Percentiles rank a stretch among this genome's conserved stretches.
Evolutionary conservation across 2,888 invertebrate genomes (phyloP).

Genomic region (Amorpha juglandis): DNA sequence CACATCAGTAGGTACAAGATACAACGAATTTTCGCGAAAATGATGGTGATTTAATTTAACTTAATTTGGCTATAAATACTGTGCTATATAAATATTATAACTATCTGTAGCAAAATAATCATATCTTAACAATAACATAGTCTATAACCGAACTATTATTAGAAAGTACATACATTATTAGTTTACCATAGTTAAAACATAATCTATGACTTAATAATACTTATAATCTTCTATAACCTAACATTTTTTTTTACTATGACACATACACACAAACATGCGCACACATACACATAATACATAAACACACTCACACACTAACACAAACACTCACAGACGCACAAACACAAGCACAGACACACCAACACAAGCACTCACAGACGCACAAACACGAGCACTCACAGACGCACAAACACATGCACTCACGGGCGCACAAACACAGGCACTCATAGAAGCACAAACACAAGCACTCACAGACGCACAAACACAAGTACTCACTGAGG

Average conservation of each 20-base stretch:
- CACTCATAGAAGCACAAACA: background rate
- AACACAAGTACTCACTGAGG: no score
- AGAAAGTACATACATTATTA: no score
- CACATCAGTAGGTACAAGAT: background rate
- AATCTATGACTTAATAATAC: no score
- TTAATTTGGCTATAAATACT: background rate
- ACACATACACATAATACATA: no score
- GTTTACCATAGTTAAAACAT: no score
- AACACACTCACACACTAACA: no score
- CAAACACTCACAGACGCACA: background rate
- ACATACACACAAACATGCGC: background rate
- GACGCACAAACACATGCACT: background rate
- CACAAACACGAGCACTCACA: no score
- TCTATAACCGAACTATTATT: background rate
- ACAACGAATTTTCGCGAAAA: constrained; percentile 6
- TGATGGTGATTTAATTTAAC: background rate
- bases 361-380: background rate
- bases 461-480: no score
- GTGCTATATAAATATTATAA: background rate
- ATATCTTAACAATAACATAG: background rate
- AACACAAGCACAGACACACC: background rate
- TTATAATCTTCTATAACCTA: no score
- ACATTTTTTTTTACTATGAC: no score
- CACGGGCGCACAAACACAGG: background rate
- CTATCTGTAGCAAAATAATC: background rate